Evolutionary conservation across 2,888 invertebrate species (phyloP).

Genomic region (Epistrophe grossulariae): DNA sequence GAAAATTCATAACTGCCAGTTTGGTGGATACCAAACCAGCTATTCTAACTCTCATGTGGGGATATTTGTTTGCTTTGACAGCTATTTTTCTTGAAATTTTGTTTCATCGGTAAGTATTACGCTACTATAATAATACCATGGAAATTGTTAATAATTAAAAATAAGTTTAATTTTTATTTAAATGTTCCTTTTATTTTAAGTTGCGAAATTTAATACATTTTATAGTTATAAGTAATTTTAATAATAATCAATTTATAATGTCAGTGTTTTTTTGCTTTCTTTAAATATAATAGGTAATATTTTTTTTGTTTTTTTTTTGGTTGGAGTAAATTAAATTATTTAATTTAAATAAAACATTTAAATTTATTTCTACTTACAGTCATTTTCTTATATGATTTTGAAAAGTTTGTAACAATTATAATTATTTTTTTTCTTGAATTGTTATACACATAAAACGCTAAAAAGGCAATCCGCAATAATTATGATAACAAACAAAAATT

Average conservation of each 20-base stretch:
- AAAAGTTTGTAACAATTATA: constrained; percentile 57
- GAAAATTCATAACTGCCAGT: constrained; percentile 87
- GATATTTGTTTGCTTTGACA: constrained; percentile 81
- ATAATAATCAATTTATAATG: constrained; percentile 63
- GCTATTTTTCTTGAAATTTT: constrained; percentile 82
- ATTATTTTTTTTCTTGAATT: constrained; percentile 18
- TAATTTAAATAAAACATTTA: constrained; percentile 42
- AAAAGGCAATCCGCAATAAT: constrained; percentile 66
- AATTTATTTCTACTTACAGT: constrained; percentile 33
- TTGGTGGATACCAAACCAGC: constrained; percentile 86
- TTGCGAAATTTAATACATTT: constrained; percentile 63
- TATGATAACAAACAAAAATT: constrained; percentile 29
- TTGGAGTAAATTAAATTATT: constrained; percentile 45
- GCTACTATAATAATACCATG: neutral
- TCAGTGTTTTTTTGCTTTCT: constrained; percentile 32
- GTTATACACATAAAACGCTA: constrained; percentile 72
- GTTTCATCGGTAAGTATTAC: constrained; percentile 17
- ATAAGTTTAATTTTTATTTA: constrained; percentile 23
- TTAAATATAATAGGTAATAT: constrained; percentile 42
- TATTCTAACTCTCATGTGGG: constrained; percentile 84
- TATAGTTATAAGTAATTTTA: constrained; percentile 60
- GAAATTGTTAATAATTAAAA: neutral
- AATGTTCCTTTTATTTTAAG: constrained; percentile 65
- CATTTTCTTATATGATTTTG: constrained; percentile 26
- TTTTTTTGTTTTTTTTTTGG: constrained; percentile 12